phyloP scores from a whole-genome alignment of 2,113 vertebrate species.

The Malurus alboscapulatus region DNA sequence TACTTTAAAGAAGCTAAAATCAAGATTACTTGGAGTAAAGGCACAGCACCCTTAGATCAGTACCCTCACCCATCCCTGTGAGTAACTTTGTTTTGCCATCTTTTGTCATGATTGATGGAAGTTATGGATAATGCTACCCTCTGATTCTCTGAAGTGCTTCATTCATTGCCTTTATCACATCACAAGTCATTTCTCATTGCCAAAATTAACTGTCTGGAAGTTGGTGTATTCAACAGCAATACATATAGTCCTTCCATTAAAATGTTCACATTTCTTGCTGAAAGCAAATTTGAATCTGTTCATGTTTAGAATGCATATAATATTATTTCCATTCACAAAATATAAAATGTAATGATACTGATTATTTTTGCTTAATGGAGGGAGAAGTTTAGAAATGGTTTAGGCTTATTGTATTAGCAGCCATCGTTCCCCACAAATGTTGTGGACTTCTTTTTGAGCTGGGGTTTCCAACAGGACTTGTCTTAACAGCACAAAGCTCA shows the following conservation, averaged over 20 bases:
- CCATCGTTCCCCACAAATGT: background rate
- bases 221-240: background rate
- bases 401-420: background rate
- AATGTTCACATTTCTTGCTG: background rate
- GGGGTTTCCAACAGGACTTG: background rate
- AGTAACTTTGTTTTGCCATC: background rate
- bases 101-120: background rate
- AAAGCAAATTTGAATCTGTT: background rate
- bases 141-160: background rate
- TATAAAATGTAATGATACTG: background rate
- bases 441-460: background rate
- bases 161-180: background rate
- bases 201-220: conserved; percentile 7
- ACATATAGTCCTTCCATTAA: background rate
- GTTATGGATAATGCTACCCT: background rate
- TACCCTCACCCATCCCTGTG: background rate
- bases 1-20: background rate
- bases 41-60: background rate
- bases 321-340: conserved; percentile 21
- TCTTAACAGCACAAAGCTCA: background rate
- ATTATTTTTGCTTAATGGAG: conserved; percentile 31
- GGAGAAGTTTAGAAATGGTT: background rate
- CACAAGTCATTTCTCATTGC: background rate
- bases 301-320: background rate
- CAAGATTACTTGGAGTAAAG: background rate